Percentiles rank a stretch among this genome's conserved stretches.
These are phyloP conservation scores for Drosophila erecta DNA, from an alignment of 1,140 invertebrate species.

Conservation along the genomic window DNA sequence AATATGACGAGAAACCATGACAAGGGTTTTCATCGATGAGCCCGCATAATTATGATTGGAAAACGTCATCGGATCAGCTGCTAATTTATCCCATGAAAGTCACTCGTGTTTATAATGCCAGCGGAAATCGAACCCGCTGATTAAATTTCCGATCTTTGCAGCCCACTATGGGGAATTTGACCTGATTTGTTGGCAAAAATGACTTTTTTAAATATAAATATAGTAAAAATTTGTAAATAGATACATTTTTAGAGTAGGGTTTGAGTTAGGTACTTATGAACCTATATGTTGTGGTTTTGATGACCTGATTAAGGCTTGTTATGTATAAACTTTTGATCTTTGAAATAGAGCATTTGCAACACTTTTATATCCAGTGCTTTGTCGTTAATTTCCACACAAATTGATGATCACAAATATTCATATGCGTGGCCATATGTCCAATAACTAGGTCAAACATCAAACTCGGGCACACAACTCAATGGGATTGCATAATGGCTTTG, in stretches of 20 bases:
- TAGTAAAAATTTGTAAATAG: no score
- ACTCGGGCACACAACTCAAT: conserved; percentile 32
- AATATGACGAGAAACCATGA: conserved; percentile 53
- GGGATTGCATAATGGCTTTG: conserved; percentile 41
- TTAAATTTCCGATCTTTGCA: conserved; percentile 15
- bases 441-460: conserved; percentile 43
- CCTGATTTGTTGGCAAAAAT: no score
- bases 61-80: conserved; percentile 63
- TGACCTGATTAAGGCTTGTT: no score
- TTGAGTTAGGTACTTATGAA: no score
- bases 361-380: not conserved
- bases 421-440: conserved; percentile 29
- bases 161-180: no score
- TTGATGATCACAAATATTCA: conserved; percentile 5
- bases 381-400: conserved; percentile 7
- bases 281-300: no score
- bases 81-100: conserved; percentile 41
- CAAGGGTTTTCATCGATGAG: conserved; percentile 11
- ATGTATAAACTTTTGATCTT: not conserved
- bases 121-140: conserved; percentile 47
- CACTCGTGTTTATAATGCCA: conserved; percentile 65
- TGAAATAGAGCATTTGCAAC: not conserved
- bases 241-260: no score
- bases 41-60: conserved; percentile 57
- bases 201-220: no score